A percentile compares a stretch with the other conserved stretches of the same genome.
Evolutionary conservation across 23 tunicate species (phyloP).

Genomic region (Phallusia fumigata): DNA sequence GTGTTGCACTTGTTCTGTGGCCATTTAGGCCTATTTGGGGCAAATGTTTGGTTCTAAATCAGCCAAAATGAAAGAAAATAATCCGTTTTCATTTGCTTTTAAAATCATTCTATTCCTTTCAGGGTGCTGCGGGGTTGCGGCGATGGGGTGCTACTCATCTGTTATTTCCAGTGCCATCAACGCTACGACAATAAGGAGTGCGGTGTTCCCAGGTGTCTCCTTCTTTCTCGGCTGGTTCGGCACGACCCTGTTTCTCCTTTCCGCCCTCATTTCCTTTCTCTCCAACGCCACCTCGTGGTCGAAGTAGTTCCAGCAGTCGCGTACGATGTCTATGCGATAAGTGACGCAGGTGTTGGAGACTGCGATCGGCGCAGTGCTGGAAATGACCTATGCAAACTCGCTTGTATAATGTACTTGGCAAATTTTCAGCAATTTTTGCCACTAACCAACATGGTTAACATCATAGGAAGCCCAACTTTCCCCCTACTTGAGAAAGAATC

Average conservation of each 20-base stretch:
- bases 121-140: slow-evolving; percentile 48
- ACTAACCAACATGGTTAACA: too few species aligned
- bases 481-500: too few species aligned
- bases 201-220: slow-evolving; percentile 17
- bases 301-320: background rate
- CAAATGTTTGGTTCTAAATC: too few species aligned
- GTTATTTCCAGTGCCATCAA: background rate
- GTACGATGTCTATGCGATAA: background rate
- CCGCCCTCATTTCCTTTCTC: slow-evolving; percentile 25
- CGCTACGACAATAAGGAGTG: background rate
- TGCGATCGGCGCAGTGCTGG: background rate
- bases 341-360: background rate
- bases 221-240: slow-evolving; percentile 60
- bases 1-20: too few species aligned
- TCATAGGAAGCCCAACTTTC: too few species aligned
- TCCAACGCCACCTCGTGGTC: slow-evolving; percentile 5
- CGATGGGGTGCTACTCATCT: slow-evolving; percentile 41
- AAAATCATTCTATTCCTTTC: background rate
- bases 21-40: too few species aligned
- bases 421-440: too few species aligned
- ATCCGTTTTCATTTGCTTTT: too few species aligned
- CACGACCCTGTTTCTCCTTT: slow-evolving; percentile 18
- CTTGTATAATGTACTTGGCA: background rate
- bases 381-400: background rate
- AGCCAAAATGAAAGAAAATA: too few species aligned